Conservation (phyloP, 2,113 vertebrate genomes). For the Cygnus atratus region DNA sequence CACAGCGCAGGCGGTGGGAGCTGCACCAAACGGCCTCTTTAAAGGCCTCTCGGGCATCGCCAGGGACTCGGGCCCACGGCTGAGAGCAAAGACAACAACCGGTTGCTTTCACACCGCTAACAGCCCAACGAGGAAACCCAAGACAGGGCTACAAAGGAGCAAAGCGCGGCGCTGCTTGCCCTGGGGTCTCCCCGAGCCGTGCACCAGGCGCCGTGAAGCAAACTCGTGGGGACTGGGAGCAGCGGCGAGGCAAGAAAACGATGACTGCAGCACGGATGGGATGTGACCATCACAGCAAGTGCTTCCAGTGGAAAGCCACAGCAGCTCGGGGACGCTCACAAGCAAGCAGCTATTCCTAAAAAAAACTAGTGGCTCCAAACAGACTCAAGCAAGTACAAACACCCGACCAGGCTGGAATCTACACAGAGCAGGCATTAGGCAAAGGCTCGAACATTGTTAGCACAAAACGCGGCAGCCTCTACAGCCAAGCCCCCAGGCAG, state of each 20-base stretch:
- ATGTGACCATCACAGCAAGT: not conserved
- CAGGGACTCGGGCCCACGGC: not conserved
- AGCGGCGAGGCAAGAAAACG: not conserved
- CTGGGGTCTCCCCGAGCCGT: not conserved
- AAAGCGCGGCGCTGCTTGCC: not conserved
- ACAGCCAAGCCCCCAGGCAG: not conserved
- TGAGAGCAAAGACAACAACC: not conserved
- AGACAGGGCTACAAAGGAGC: not conserved
- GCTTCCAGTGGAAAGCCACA: not conserved
- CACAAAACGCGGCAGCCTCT: not conserved
- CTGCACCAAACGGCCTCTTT: not conserved
- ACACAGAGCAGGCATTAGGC: conserved; percentile 33
- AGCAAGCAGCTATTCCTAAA: conserved; percentile 51
- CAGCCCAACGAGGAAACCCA: not conserved
- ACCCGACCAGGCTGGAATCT: not conserved
- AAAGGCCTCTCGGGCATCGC: not conserved
- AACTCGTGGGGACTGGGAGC: not conserved
- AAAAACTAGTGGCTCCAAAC: not conserved
- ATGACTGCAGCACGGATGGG: not conserved
- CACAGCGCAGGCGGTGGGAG: not conserved
- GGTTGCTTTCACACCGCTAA: not conserved
- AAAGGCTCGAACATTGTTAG: not conserved
- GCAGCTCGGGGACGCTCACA: not conserved
- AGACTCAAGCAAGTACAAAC: not conserved
- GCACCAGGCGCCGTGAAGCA: not conserved